A percentile compares a stretch with the other conserved stretches of the same genome.
These are phyloP conservation scores for Antedon mediterranea DNA, from an alignment of 53 echinoderm and acorn worm species.

Conservation along the genomic window DNA sequence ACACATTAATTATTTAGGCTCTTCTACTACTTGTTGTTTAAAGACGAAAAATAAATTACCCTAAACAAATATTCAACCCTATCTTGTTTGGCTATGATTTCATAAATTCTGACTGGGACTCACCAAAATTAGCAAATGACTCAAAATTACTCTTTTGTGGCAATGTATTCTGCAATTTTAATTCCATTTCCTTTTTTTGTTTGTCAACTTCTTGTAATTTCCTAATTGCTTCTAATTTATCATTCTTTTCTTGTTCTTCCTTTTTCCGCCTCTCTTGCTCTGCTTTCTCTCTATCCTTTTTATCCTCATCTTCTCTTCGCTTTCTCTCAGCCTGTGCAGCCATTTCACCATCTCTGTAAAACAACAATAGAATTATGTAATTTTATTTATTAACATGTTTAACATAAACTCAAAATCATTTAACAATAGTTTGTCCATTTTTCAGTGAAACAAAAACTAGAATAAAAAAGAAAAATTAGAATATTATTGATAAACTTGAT, in stretches of 20 bases:
- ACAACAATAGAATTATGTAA: too few species aligned
- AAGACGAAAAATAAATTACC: too few species aligned
- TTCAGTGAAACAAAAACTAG: too few species aligned
- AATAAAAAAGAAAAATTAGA: too few species aligned
- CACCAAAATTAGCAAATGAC: slow-evolving; percentile 67
- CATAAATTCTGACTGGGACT: slow-evolving; percentile 3
- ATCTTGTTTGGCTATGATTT: neutral
- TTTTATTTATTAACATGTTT: too few species aligned
- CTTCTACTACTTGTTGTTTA: too few species aligned
- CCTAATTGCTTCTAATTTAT: slow-evolving; percentile 33
- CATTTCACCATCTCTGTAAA: neutral
- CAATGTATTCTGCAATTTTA: slow-evolving; percentile 10
- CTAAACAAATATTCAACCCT: too few species aligned
- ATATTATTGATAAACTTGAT: too few species aligned
- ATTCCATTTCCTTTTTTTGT: slow-evolving; percentile 29
- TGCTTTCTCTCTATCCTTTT: slow-evolving; percentile 16
- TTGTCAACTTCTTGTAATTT: slow-evolving; percentile 55
- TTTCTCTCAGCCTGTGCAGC: slow-evolving; percentile 34
- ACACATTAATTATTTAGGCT: neutral
- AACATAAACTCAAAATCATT: too few species aligned
- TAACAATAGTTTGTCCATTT: too few species aligned
- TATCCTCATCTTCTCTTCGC: slow-evolving; percentile 31
- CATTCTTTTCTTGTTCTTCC: slow-evolving; percentile 30
- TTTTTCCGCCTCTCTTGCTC: slow-evolving; percentile 26
- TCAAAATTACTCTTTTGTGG: slow-evolving; percentile 9